Base-by-base conservation (phyloP, 2,888 invertebrate genomes). In the Volucella inflata region DNA sequence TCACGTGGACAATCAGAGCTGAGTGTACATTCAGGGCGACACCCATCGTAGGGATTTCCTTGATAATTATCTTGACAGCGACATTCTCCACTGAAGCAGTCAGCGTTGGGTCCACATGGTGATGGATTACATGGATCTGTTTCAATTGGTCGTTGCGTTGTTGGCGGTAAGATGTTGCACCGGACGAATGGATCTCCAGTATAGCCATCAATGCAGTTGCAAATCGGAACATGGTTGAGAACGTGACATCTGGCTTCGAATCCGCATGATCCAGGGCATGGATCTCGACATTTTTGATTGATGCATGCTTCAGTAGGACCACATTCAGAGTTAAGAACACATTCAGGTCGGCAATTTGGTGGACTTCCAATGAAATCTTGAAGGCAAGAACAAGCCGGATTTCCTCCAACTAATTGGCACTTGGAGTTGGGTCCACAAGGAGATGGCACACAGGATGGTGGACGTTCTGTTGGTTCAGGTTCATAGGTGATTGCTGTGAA, bases 361-460 rank as follows among this genome's bases (percentile, higher is more conserved):
- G 96, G 97, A 17, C 94, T 94, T n/a, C 97, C 97, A 50, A 95
- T 94, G 89, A 94, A 96, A 88, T 95, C 95, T n/a, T 95, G 94
- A 62, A 95, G 92, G 90, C 97, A 97, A 0, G 96, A 96, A 89
- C 97, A 97, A 1, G 95, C 96, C 75, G 95, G 96, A 88, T 93
- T 95, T 87, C 95, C 95, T 44, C 94, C 94, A 87, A 95, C 93
- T 85, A 96, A 93, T 90, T 96, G 96, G 89, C 97, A 97, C 81
- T 95, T 94, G 0, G 97, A 95, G 91, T 97, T 96, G 1, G 96
- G 95, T 17, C 97, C 97, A 89, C 97, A 97, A 0, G 97, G 97
- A 21, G 96, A 96, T 62, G 97, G 97, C 38, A 94, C 94, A 90
- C 97, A 97, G 17, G 96, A 95, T 84, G 96, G 96, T 87, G 95